phyloP scores from a whole-genome alignment of 2,113 vertebrate genomes.

The Sylvietta virens region DNA sequence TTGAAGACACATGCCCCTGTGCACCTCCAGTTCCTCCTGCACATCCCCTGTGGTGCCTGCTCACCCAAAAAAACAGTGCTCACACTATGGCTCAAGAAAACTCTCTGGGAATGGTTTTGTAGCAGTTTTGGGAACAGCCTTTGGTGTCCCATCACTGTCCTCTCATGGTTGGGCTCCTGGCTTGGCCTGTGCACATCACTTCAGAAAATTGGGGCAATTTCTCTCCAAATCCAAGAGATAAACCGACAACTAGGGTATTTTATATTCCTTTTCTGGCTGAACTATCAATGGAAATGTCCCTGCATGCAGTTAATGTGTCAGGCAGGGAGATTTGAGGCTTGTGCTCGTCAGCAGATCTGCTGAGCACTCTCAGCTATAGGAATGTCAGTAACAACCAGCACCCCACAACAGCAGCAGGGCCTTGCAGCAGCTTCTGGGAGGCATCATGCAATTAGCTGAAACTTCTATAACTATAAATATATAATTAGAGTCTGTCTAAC shows the following conservation, averaged over 20 bases:
- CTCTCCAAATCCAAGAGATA: neutral
- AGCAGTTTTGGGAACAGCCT: neutral
- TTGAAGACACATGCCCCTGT: rapidly evolving
- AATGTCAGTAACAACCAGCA: neutral
- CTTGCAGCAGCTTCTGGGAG: neutral
- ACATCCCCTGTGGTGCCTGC: neutral
- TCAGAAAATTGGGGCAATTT: neutral
- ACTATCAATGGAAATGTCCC: neutral
- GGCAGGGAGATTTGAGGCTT: neutral
- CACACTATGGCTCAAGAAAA: neutral
- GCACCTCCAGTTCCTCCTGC: neutral
- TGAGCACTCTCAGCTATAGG: neutral
- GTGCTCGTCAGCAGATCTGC: neutral
- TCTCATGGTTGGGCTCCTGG: neutral
- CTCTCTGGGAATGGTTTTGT: neutral
- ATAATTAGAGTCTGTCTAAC: neutral
- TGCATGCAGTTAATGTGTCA: neutral
- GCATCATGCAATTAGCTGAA: neutral
- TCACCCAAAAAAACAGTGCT: neutral
- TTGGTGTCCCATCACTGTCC: neutral
- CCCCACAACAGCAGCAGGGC: neutral
- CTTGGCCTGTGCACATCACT: neutral
- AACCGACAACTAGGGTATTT: neutral
- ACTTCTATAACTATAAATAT: neutral
- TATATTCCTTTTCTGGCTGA: neutral